A percentile compares a stretch with the other conserved stretches of the same genome.
phyloP scores from a whole-genome alignment of 2,888 invertebrate genomes.

The Cephus rjabovi region DNA sequence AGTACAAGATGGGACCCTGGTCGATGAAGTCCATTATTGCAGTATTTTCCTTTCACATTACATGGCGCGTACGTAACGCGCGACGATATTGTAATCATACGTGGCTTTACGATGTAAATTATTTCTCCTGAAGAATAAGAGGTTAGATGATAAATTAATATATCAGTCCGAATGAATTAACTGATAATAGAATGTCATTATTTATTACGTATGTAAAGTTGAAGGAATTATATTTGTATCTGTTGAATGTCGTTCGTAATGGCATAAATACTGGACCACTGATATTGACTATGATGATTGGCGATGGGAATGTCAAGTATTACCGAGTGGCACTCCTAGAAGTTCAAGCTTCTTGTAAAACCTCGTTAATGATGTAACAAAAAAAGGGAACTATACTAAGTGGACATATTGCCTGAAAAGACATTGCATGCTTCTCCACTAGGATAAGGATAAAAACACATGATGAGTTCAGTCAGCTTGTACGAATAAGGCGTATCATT shows the following conservation, averaged over 20 bases:
- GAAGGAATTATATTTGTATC: neutral
- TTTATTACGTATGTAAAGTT: neutral
- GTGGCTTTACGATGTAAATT: neutral
- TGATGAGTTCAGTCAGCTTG: neutral
- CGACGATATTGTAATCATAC: neutral
- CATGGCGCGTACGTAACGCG: neutral
- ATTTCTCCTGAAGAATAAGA: neutral
- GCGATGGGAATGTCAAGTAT: constrained; percentile 14
- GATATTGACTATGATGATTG: neutral
- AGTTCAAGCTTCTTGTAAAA: neutral
- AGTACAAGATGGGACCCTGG: neutral
- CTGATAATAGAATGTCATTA: too few species aligned
- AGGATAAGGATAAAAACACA: neutral
- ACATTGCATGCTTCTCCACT: neutral
- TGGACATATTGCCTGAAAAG: neutral
- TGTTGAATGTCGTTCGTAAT: neutral
- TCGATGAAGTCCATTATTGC: neutral
- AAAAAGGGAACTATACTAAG: neutral
- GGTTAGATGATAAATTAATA: too few species aligned
- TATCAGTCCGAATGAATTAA: neutral
- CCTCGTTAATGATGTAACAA: neutral
- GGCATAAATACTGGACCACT: neutral
- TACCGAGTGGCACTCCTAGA: neutral
- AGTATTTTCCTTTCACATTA: neutral
- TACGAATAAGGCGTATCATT: neutral